Evolutionary conservation across 2,113 vertebrate genomes (phyloP), one percentile per base, ranked within the genome.

Genomic region (Taxidea taxus): DNA sequence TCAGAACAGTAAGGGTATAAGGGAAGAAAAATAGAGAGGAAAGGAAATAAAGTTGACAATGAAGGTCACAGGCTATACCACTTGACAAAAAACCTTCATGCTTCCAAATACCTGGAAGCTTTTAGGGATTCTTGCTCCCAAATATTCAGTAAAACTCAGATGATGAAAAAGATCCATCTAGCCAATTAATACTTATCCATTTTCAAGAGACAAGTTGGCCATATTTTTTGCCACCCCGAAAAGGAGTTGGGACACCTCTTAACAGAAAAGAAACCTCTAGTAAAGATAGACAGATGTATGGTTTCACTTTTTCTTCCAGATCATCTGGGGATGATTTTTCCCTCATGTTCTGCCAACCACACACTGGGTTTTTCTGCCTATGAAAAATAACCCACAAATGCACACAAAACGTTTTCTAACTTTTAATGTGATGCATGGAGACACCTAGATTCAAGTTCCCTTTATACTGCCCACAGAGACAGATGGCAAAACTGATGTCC

Each of bases 81-180:
- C 66, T 80, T 60, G 20, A 78, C 31, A 8, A 94, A 81, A 87
- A 88, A 25, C 8, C 56, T 68, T 51, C n/a, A 37, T 58, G 9
- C 18, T 88, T 90, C 68, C 70, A 95, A 49, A 70, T 0, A 72
- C 49, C 42, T 75, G n/a, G 4, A 47, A 72, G 54, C 5, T 37
- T 72, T 58, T 7, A 89, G 10, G 27, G 81, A 94, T 62, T 88
- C 82, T 56, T 93, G n/a, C 12, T 84, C 83, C 51, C 16, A 37
- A 31, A 78, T 60, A 7, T 58, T 70, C 44, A 70, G 18, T 87
- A 49, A 95, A 77, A 94, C 42, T 60, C 54, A 85, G 16, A 37
- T 54, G 47, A 23, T 44, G 4, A 47, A 89, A 80, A 82, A n/a
- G 58, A 21, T 27, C 72, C 2, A 68, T 16, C 44, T 64, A 39